A percentile compares a stretch with the other conserved stretches of the same genome.
Conservation (phyloP, 2,113 vertebrate species). For the Ranitomeya imitator region DNA sequence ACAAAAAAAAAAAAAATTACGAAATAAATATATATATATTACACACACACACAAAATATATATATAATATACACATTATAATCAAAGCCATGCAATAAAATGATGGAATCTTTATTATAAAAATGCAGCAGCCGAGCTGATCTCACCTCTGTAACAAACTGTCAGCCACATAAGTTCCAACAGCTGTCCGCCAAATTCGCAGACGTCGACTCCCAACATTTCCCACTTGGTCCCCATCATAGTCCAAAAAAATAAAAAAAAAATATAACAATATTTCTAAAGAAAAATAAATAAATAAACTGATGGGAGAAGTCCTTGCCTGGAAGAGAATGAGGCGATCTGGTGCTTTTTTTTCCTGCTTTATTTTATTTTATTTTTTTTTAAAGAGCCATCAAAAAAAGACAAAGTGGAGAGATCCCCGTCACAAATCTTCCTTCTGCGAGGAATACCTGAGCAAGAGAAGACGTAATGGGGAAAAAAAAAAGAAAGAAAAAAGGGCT, state of each 20-base stretch:
- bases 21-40: neutral
- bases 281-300: neutral
- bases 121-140: neutral
- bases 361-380: neutral
- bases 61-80: too few species aligned
- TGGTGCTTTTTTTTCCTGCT: neutral
- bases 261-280: neutral
- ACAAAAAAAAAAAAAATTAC: neutral
- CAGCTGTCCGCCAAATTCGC: slow-evolving; percentile 82
- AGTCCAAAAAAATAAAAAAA: slow-evolving; percentile 27
- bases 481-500: slow-evolving; percentile 30
- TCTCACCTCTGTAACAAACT: slow-evolving; percentile 85
- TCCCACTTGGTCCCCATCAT: slow-evolving; percentile 61
- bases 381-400: slow-evolving; percentile 44
- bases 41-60: too few species aligned
- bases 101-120: neutral
- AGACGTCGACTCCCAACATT: slow-evolving; percentile 86
- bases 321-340: neutral
- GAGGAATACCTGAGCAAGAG: slow-evolving; percentile 45
- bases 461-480: slow-evolving; percentile 46
- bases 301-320: neutral
- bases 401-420: slow-evolving; percentile 16
- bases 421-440: slow-evolving; percentile 16
- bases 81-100: neutral
- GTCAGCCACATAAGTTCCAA: slow-evolving; percentile 88